Percentiles rank a stretch among this genome's conserved stretches.
Conservation (phyloP, 2,797 vertebrate genomes). For the Pteronotus mesoamericanus region DNA sequence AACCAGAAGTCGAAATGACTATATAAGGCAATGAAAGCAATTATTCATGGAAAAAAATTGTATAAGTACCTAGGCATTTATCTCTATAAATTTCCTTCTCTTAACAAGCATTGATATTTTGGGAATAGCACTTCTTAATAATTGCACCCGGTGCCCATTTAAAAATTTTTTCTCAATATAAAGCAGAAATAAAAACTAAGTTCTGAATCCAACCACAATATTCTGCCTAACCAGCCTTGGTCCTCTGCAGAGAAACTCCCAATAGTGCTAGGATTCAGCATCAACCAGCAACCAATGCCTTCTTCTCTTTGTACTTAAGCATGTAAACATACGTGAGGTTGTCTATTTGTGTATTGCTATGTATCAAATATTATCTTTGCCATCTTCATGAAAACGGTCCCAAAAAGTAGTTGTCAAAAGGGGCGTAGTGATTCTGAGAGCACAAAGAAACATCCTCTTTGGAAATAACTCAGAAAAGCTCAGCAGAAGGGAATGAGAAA, state of each 20-base stretch:
- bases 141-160: background rate
- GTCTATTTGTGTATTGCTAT: background rate
- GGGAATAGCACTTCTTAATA: background rate
- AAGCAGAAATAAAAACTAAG: slow-evolving; percentile 21
- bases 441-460: background rate
- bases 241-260: background rate
- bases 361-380: background rate
- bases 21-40: slow-evolving; percentile 40
- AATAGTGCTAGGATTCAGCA: no score
- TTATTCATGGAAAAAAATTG: background rate
- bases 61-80: background rate
- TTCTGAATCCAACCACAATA: background rate
- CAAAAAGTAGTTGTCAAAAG: background rate
- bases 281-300: no score
- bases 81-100: slow-evolving; percentile 29
- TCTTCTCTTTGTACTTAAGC: background rate
- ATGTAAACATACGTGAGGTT: background rate
- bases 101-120: slow-evolving; percentile 48
- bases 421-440: background rate
- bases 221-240: background rate
- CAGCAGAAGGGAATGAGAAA: background rate
- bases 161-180: background rate
- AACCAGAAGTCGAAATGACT: slow-evolving; percentile 30
- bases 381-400: background rate
- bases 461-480: background rate